Conservation (phyloP, 2,797 vertebrate genomes). For the Enteromius anoplus region DNA sequence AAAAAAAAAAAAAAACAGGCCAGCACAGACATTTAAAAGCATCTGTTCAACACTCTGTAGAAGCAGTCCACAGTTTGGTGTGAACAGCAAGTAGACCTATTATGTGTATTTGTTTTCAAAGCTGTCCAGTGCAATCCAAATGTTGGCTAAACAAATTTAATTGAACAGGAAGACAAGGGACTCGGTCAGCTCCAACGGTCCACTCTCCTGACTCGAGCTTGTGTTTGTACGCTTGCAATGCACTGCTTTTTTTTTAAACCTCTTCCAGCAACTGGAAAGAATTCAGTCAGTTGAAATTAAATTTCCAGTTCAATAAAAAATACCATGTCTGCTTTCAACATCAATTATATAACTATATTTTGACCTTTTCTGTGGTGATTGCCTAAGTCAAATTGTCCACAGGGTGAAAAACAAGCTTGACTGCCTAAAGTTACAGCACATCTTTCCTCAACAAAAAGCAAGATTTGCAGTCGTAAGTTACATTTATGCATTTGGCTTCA, state of each 20-base stretch:
- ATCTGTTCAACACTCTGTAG: slow-evolving; percentile 78
- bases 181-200: neutral
- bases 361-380: neutral
- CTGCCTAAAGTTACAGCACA: neutral
- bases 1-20: slow-evolving; percentile 25
- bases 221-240: slow-evolving; percentile 20
- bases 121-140: slow-evolving; percentile 20
- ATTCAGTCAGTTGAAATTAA: slow-evolving; percentile 16
- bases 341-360: slow-evolving; percentile 26
- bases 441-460: neutral
- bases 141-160: slow-evolving; percentile 39
- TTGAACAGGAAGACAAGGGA: slow-evolving; percentile 25
- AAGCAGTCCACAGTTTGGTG: slow-evolving; percentile 75
- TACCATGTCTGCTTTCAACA: slow-evolving; percentile 8
- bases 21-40: slow-evolving; percentile 71
- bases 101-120: slow-evolving; percentile 66
- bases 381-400: neutral
- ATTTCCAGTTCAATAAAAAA: slow-evolving; percentile 29
- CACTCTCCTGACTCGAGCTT: slow-evolving; percentile 2
- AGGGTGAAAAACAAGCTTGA: neutral
- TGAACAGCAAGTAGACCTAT: slow-evolving; percentile 67
- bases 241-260: neutral
- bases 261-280: slow-evolving; percentile 6
- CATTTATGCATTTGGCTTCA: neutral
- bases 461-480: neutral